phyloP scores from a whole-genome alignment of 2,888 invertebrate genomes.

The Agrotis puta region DNA sequence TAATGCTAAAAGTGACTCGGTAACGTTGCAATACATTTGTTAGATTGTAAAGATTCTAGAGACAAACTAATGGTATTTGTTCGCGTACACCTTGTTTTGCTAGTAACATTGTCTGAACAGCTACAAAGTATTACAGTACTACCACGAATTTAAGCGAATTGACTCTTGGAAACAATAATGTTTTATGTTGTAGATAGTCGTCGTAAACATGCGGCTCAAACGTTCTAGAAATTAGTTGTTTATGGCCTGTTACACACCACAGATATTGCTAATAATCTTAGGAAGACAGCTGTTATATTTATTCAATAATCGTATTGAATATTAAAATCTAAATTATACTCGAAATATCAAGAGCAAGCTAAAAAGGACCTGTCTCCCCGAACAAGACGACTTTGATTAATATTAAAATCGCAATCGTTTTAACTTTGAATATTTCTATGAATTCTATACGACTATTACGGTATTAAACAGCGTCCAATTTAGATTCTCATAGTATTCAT shows the following conservation, averaged over 20 bases:
- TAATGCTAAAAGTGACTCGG: background rate
- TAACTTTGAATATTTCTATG: constrained; percentile 41
- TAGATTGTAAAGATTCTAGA: background rate
- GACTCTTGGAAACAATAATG: constrained; percentile 38
- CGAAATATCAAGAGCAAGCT: constrained; percentile 27
- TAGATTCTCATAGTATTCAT: constrained; percentile 36
- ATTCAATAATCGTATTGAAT: constrained; percentile 22
- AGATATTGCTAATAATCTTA: constrained; percentile 16
- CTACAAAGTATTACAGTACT: constrained; percentile 31
- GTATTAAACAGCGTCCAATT: constrained; percentile 39
- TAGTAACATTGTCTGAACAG: constrained; percentile 20
- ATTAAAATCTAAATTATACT: constrained; percentile 13
- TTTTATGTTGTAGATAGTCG: constrained; percentile 26
- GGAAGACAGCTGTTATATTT: constrained; percentile 3
- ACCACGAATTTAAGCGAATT: constrained; percentile 32
- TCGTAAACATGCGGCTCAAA: constrained; percentile 26
- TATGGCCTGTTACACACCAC: constrained; percentile 24
- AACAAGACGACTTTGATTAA: constrained; percentile 36
- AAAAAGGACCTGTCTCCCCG: constrained; percentile 2
- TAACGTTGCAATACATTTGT: constrained; percentile 5
- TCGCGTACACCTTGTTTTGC: background rate
- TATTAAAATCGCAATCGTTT: constrained; percentile 47
- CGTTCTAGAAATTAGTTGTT: constrained; percentile 42
- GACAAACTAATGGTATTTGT: constrained; percentile 1
- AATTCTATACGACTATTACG: constrained; percentile 41